Conservation (phyloP, 1,140 invertebrate genomes). For the Ganaspis sp. region DNA sequence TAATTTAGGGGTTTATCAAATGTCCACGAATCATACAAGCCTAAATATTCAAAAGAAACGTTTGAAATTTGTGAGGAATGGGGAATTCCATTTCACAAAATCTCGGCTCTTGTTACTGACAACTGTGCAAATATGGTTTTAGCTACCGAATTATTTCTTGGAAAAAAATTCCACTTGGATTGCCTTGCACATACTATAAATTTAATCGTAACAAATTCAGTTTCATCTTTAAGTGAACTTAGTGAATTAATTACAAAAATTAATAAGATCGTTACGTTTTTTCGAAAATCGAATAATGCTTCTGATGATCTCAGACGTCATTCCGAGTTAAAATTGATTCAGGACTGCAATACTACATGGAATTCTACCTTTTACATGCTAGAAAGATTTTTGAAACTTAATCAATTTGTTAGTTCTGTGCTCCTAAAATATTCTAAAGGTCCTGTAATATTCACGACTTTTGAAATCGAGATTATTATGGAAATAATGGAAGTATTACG, state of each 20-base stretch:
- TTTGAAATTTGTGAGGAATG: constrained; percentile 56
- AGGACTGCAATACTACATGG: constrained; percentile 48
- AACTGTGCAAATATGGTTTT: constrained; percentile 50
- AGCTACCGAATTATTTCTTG: constrained; percentile 48
- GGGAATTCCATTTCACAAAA: constrained; percentile 48
- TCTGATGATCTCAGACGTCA: constrained; percentile 37
- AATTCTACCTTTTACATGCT: constrained; percentile 51
- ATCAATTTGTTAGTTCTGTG: background rate
- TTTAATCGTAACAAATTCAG: constrained; percentile 44
- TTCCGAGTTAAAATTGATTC: constrained; percentile 45
- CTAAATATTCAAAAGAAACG: constrained; percentile 53
- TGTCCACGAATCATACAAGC: constrained; percentile 50
- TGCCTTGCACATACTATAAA: constrained; percentile 37
- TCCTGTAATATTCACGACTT: background rate
- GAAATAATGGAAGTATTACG: background rate
- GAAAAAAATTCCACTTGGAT: constrained; percentile 40
- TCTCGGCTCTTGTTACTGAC: constrained; percentile 46
- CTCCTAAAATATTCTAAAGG: background rate
- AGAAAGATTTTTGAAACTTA: constrained; percentile 43
- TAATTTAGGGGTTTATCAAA: constrained; percentile 47
- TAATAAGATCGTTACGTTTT: constrained; percentile 50
- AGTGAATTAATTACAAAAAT: constrained; percentile 42
- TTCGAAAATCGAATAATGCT: constrained; percentile 46
- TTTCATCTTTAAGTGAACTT: constrained; percentile 29
- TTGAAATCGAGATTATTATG: background rate